Evolutionary conservation across 2,888 invertebrate species (phyloP).

Genomic region (Drosophila longiperda): DNA sequence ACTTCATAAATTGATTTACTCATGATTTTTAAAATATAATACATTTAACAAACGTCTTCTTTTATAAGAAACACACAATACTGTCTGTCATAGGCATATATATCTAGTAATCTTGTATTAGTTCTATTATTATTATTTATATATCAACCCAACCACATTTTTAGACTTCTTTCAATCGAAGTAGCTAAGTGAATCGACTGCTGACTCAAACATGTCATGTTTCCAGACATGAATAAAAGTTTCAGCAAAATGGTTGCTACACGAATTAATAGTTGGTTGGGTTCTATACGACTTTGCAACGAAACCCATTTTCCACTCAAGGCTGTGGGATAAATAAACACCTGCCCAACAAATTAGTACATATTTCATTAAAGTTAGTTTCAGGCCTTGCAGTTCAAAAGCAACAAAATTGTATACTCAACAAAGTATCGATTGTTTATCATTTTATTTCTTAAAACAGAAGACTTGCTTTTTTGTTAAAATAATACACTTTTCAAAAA

Average conservation of each 20-base stretch:
- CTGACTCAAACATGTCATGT: not conserved
- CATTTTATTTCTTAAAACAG: not conserved
- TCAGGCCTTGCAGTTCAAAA: not conserved
- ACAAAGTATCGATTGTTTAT: not conserved
- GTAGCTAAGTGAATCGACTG: not conserved
- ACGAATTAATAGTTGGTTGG: not conserved
- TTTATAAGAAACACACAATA: not conserved
- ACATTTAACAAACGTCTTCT: conserved; percentile 5
- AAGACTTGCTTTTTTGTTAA: not conserved
- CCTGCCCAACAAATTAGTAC: not conserved
- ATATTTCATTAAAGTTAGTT: not conserved
- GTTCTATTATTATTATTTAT: not conserved
- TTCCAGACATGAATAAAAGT: not conserved
- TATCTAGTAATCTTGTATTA: not conserved
- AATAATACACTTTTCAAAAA: not conserved
- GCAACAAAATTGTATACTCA: not conserved
- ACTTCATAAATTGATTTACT: not conserved
- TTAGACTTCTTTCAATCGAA: not conserved
- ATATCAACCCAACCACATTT: too few relatives aligned
- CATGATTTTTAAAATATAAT: not conserved
- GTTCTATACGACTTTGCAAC: not conserved
- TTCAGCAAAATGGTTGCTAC: not conserved
- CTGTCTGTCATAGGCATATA: not conserved
- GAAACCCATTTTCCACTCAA: not conserved
- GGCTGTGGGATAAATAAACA: not conserved